phyloP scores from a whole-genome alignment of 2,113 vertebrate species.

The Protobothrops flavoviridis region DNA sequence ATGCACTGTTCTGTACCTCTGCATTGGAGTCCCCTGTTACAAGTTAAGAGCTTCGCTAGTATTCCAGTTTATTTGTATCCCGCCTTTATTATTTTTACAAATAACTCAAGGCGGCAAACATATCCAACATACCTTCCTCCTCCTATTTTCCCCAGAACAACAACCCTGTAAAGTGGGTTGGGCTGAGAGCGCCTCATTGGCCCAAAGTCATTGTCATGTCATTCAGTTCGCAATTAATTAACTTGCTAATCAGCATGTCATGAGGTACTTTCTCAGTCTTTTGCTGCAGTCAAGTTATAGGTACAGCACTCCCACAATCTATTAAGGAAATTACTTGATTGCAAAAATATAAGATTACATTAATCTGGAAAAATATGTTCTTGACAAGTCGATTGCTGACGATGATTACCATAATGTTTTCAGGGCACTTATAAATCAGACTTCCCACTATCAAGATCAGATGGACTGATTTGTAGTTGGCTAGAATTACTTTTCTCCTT shows the following conservation, averaged over 20 bases:
- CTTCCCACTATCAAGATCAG: not conserved
- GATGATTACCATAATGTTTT: not conserved
- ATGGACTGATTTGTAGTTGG: not conserved
- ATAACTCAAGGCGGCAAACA: not conserved
- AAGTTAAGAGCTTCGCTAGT: not conserved
- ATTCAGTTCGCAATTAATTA: not conserved
- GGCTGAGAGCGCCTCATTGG: not conserved
- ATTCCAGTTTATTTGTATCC: not conserved
- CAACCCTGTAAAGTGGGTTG: not conserved
- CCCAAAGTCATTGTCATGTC: not conserved
- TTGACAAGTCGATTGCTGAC: not conserved
- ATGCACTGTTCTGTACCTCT: not conserved
- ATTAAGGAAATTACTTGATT: not conserved
- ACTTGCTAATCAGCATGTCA: not conserved
- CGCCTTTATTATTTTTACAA: not conserved
- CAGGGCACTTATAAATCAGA: not conserved
- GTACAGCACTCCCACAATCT: not conserved
- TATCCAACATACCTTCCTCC: not conserved
- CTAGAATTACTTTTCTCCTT: not conserved
- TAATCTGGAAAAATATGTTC: not conserved
- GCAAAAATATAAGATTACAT: not conserved
- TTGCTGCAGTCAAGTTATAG: not conserved
- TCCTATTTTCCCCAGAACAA: not conserved
- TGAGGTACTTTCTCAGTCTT: not conserved
- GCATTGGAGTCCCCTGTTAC: not conserved